Percentiles rank a stretch among this genome's conserved stretches.
Evolutionary conservation across 2,113 vertebrate genomes (phyloP).

Genomic region (Irena cyanogastra): DNA sequence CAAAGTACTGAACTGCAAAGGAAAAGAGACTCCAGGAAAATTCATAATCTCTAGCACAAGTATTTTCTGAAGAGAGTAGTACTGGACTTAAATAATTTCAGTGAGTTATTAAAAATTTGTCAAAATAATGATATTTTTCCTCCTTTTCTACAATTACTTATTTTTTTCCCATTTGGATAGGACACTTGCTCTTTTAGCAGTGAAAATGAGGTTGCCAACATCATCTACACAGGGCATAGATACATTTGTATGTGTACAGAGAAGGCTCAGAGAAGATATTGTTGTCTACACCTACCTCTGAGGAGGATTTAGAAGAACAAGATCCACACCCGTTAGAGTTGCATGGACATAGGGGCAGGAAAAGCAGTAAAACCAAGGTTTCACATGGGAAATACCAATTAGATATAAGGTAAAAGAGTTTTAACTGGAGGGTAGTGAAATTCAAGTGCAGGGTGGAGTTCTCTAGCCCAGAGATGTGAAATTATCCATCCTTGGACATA

Average conservation of each 20-base stretch:
- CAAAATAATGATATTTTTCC: not conserved
- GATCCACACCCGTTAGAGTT: not conserved
- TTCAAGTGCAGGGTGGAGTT: not conserved
- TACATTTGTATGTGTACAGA: not conserved
- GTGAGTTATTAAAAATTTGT: not conserved
- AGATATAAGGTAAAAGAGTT: not conserved
- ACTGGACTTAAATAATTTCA: not conserved
- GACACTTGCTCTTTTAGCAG: not conserved
- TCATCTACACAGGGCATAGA: not conserved
- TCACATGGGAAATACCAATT: not conserved
- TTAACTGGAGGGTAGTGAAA: not conserved
- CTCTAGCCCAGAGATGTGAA: not conserved
- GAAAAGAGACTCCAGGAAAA: not conserved
- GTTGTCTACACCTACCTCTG: not conserved
- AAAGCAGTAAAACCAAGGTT: not conserved
- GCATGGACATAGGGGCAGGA: not conserved
- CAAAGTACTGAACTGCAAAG: not conserved
- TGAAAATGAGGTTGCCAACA: not conserved
- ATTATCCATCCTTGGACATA: not conserved
- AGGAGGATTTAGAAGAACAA: not conserved
- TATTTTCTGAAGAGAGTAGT: not conserved
- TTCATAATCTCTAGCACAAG: not conserved
- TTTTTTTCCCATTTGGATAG: not conserved
- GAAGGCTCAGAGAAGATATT: not conserved
- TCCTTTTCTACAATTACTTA: not conserved